Conservation (phyloP, 2,888 invertebrate genomes). For the Hypsopygia costalis region DNA sequence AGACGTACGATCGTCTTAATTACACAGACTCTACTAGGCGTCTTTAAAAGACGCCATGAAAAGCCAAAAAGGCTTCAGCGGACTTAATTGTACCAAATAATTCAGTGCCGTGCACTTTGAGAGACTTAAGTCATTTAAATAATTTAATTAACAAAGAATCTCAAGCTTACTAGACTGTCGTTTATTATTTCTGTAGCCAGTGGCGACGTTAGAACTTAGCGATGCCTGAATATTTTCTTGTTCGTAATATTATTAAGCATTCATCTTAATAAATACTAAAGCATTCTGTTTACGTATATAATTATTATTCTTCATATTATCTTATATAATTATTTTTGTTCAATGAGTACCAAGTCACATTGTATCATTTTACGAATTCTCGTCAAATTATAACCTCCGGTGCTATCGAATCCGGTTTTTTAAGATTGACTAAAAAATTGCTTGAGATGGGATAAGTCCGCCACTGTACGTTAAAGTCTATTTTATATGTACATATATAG, state of each 20-base stretch:
- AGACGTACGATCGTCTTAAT: slow-evolving; percentile 27
- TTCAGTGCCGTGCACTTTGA: slow-evolving; percentile 54
- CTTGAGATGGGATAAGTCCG: too few relatives aligned
- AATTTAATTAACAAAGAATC: slow-evolving; percentile 60
- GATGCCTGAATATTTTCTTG: slow-evolving; percentile 21
- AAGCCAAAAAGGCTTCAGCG: slow-evolving; percentile 40
- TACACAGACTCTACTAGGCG: slow-evolving; percentile 32
- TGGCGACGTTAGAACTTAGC: slow-evolving; percentile 27
- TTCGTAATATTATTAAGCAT: not conserved
- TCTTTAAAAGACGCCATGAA: slow-evolving; percentile 36
- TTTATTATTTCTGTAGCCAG: slow-evolving; percentile 39
- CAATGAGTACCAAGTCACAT: too few relatives aligned
- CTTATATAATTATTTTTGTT: too few relatives aligned
- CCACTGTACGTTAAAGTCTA: too few relatives aligned
- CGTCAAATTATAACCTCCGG: too few relatives aligned
- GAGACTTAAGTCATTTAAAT: slow-evolving; percentile 52
- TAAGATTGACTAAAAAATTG: too few relatives aligned
- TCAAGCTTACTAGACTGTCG: slow-evolving; percentile 34
- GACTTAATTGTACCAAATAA: slow-evolving; percentile 54
- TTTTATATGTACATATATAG: too few relatives aligned
- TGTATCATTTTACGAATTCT: too few relatives aligned
- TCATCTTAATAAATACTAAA: too few relatives aligned
- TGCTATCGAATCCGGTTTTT: too few relatives aligned
- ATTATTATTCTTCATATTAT: too few relatives aligned
- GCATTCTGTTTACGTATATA: too few relatives aligned